These are phyloP conservation scores for Callinectes sapidus DNA, from an alignment of 2,888 invertebrate species.

Conservation along the genomic window DNA sequence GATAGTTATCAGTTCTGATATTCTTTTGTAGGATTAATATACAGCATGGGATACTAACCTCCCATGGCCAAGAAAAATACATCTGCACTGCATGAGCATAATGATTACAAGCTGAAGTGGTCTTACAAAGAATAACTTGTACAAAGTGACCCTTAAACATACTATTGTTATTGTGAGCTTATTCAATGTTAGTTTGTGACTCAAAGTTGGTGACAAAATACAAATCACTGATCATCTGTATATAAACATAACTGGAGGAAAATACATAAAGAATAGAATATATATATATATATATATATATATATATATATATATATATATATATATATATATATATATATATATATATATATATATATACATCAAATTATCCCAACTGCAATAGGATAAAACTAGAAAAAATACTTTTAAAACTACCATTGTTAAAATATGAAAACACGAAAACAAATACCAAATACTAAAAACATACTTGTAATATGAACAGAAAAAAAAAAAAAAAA, in stretches of 20 bases:
- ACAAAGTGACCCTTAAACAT: slow-evolving; percentile 2
- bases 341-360: not conserved
- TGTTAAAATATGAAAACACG: too few relatives aligned
- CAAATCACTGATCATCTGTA: not conserved
- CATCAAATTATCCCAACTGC: not conserved
- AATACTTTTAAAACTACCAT: too few relatives aligned
- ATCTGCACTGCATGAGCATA: not conserved
- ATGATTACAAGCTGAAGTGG: not conserved
- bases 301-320: not conserved
- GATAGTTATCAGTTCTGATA: not conserved
- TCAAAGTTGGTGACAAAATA: not conserved
- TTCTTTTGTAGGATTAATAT: not conserved
- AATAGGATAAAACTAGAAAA: too few relatives aligned
- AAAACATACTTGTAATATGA: not conserved
- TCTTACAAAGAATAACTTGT: not conserved
- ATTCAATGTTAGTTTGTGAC: not conserved
- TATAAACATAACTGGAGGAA: not conserved
- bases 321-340: not conserved
- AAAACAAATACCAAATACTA: not conserved
- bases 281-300: not conserved
- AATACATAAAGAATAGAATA: not conserved
- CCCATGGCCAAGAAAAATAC: not conserved
- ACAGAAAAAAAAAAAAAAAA: too few relatives aligned
- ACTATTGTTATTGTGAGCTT: not conserved
- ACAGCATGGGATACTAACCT: not conserved